Evolutionary conservation across 2,113 vertebrate genomes (phyloP).

Genomic region (Ancistrus triradiatus): DNA sequence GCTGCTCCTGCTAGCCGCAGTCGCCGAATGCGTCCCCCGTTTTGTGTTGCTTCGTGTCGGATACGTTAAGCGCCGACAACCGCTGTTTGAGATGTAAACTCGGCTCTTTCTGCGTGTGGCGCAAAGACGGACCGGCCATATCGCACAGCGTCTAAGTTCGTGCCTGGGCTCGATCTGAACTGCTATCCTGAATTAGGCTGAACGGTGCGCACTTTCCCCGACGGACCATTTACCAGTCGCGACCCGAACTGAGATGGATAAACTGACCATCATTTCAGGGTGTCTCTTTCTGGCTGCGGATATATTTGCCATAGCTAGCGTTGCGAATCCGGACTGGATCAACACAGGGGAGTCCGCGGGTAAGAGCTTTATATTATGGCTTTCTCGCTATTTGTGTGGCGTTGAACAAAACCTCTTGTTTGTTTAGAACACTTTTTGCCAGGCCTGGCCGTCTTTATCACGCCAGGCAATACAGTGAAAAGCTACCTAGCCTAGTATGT

Average conservation of each 20-base stretch:
- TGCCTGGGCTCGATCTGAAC: neutral
- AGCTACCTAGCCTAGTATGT: too few relatives aligned
- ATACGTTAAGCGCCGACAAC: neutral
- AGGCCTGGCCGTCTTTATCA: too few relatives aligned
- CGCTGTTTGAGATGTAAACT: constrained; percentile 24
- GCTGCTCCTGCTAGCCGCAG: constrained; percentile 61
- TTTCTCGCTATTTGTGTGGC: too few relatives aligned
- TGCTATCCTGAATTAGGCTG: neutral
- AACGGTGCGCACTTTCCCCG: neutral
- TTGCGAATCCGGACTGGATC: constrained; percentile 98
- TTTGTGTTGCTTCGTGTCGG: neutral
- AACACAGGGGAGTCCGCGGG: constrained; percentile 97
- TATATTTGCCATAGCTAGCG: constrained; percentile 97
- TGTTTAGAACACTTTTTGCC: too few relatives aligned
- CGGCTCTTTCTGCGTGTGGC: neutral
- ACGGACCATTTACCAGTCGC: neutral
- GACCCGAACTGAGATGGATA: constrained; percentile 77
- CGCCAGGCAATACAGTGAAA: too few relatives aligned
- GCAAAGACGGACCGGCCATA: neutral
- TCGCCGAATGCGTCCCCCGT: constrained; percentile 54
- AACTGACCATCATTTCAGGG: constrained; percentile 97
- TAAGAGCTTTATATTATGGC: constrained; percentile 57
- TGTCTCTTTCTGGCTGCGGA: constrained; percentile 96
- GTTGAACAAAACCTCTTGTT: too few relatives aligned
- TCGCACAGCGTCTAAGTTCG: neutral